Evolutionary conservation across 2,888 invertebrate genomes (phyloP).

Genomic region (Palloptera scutellata): DNA sequence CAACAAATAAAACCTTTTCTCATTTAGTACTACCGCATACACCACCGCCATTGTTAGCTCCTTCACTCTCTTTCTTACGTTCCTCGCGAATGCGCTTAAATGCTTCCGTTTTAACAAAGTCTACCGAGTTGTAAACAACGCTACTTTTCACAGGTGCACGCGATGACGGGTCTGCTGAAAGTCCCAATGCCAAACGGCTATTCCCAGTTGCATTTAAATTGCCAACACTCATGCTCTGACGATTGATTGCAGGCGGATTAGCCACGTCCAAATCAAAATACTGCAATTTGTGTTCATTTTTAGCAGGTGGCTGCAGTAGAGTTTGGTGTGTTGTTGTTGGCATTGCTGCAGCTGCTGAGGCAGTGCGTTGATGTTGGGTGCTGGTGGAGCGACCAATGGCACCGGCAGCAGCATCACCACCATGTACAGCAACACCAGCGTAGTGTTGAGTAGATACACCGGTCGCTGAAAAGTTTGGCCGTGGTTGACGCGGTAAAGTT

Average conservation of each 20-base stretch:
- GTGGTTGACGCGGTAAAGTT: conserved; percentile 60
- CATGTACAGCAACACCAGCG: conserved; percentile 12
- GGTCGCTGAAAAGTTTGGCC: conserved; percentile 36
- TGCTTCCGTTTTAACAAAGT: conserved; percentile 93
- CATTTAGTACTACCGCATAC: too few species aligned
- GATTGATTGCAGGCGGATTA: conserved; percentile 65
- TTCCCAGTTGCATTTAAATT: conserved; percentile 52
- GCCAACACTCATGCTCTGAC: conserved; percentile 55
- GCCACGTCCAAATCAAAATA: conserved; percentile 84
- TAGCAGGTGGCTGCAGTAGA: conserved; percentile 39
- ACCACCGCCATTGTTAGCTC: conserved; percentile 29
- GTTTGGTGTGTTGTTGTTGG: conserved; percentile 20
- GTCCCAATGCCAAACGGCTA: conserved; percentile 41
- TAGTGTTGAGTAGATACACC: conserved; percentile 18
- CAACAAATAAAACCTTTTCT: too few species aligned
- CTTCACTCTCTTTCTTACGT: conserved; percentile 61
- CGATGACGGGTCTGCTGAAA: conserved; percentile 60
- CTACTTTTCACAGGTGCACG: conserved; percentile 64
- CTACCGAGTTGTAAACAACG: conserved; percentile 89
- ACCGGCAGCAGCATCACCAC: conserved; percentile 40
- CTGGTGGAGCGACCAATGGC: neutral
- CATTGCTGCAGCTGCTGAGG: conserved; percentile 52
- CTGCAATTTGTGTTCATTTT: conserved; percentile 68
- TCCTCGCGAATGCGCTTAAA: conserved; percentile 86
- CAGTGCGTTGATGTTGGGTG: conserved; percentile 55